A percentile compares a stretch with the other conserved stretches of the same genome.
phyloP scores from a whole-genome alignment of 1,140 invertebrate genomes.

The Procambarus clarkii region DNA sequence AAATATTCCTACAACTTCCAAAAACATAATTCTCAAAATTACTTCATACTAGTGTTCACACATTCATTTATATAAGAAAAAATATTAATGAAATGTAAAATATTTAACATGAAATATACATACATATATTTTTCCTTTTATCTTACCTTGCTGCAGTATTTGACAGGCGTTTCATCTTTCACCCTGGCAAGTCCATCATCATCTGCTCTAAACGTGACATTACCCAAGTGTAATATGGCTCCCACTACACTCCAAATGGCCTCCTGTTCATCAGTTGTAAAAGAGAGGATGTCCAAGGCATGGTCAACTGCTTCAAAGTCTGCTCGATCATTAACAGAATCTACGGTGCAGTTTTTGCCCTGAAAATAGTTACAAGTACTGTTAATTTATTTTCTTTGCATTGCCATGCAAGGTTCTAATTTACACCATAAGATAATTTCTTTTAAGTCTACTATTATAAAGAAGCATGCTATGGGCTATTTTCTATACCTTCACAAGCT shows the following conservation, averaged over 20 bases:
- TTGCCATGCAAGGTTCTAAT: neutral
- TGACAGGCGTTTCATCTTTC: conserved; percentile 72
- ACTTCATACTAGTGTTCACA: neutral
- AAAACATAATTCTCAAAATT: too few species aligned
- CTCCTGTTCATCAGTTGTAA: conserved; percentile 75
- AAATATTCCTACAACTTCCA: neutral
- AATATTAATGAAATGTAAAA: neutral
- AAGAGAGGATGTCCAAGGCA: conserved; percentile 76
- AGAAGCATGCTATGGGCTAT: too few species aligned
- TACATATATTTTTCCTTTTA: too few species aligned
- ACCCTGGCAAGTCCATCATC: conserved; percentile 74
- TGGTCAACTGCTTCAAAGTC: conserved; percentile 74
- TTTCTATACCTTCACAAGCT: too few species aligned
- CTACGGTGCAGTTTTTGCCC: conserved; percentile 71
- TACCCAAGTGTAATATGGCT: conserved; percentile 77
- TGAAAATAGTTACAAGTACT: conserved; percentile 21
- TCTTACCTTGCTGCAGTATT: conserved; percentile 73
- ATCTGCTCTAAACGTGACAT: conserved; percentile 74
- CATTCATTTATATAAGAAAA: neutral
- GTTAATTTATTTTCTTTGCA: neutral
- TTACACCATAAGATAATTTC: too few species aligned
- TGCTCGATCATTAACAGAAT: conserved; percentile 73
- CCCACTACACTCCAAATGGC: conserved; percentile 75
- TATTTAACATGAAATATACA: neutral
- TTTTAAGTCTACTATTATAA: too few species aligned